phyloP scores from a whole-genome alignment of 2,888 invertebrate species.

The Polyommatus iphigenia region DNA sequence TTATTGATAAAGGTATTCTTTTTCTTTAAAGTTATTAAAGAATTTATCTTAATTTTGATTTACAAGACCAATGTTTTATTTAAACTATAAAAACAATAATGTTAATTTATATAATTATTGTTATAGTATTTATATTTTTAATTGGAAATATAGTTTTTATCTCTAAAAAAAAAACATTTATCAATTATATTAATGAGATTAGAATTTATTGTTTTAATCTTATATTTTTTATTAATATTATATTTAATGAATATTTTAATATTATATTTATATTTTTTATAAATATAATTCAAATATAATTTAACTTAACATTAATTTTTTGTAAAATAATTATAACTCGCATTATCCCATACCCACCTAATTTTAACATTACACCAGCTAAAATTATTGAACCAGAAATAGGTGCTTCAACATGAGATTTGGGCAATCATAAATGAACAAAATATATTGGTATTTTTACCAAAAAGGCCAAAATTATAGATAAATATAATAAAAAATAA shows the following conservation, averaged over 20 bases:
- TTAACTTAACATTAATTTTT: no score
- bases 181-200: conserved; percentile 80
- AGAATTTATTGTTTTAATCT: conserved; percentile 80
- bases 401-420: no score
- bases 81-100: conserved; percentile 81
- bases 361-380: no score
- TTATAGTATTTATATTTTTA: conserved; percentile 73
- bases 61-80: conserved; percentile 85
- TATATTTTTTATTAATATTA: conserved; percentile 75
- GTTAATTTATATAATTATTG: conserved; percentile 53
- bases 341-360: no score
- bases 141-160: conserved; percentile 75
- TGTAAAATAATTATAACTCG: no score
- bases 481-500: conserved; percentile 76
- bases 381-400: no score
- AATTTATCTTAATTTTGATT: conserved; percentile 79
- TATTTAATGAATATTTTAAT: conserved; percentile 71
- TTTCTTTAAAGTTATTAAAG: conserved; percentile 83
- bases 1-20: conserved; percentile 80
- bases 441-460: conserved; percentile 85
- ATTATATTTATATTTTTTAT: no score
- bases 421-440: no score
- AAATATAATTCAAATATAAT: no score
- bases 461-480: conserved; percentile 83
- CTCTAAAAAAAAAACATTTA: conserved; percentile 80